Evolutionary conservation across 2,888 invertebrate species (phyloP).

Genomic region (Holacanthella duospinosa): DNA sequence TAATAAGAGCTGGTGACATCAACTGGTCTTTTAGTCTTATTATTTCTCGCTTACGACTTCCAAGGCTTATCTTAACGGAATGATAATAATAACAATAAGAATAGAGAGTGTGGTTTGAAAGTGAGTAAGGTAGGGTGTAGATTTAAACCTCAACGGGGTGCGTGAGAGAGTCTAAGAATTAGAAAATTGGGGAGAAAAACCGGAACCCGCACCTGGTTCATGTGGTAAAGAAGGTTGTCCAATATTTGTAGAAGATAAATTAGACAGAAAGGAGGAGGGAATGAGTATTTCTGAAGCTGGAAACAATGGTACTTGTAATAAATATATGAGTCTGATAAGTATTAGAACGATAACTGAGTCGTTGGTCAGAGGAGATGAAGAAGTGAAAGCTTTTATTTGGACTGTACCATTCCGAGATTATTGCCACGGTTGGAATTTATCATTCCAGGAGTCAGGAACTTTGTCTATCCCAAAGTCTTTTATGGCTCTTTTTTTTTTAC

Average conservation of each 20-base stretch:
- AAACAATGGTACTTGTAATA: constrained; percentile 37
- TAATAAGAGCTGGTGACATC: constrained; percentile 37
- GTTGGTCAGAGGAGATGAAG: not conserved
- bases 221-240: constrained; percentile 16
- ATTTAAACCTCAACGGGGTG: not conserved
- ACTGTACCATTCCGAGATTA: constrained; percentile 37
- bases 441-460: constrained; percentile 23
- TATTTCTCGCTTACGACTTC: too few species aligned
- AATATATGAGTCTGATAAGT: constrained; percentile 38
- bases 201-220: constrained; percentile 11
- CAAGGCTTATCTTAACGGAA: too few species aligned
- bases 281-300: constrained; percentile 32
- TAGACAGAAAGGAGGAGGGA: constrained; percentile 44
- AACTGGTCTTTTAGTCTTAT: constrained; percentile 8
- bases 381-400: constrained; percentile 37
- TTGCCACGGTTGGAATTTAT: constrained; percentile 38
- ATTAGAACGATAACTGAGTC: constrained; percentile 14
- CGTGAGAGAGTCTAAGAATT: too few species aligned
- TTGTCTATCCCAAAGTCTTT: constrained; percentile 1
- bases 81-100: not conserved
- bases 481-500: not conserved
- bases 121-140: not conserved
- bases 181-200: not conserved
- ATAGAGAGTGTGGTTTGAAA: not conserved
- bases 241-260: constrained; percentile 50